Conservation (phyloP, 2,113 vertebrate species). For the Elanoides forficatus region DNA sequence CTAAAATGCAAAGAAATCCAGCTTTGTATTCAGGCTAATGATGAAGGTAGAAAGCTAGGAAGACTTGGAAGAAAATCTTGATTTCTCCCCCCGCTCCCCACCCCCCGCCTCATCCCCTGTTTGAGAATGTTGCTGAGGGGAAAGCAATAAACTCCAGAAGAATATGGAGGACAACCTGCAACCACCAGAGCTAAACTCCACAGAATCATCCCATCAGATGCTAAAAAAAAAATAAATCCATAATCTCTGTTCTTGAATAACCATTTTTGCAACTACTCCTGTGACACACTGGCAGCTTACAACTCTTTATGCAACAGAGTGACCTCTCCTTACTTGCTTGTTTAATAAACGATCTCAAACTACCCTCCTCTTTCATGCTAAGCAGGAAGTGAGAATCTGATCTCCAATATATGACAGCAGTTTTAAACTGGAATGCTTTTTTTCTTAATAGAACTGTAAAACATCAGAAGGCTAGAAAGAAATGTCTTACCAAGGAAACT, state of each 20-base stretch:
- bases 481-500: background rate
- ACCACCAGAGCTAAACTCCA: background rate
- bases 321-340: background rate
- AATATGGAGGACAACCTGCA: background rate
- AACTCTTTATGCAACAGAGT: background rate
- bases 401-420: background rate
- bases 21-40: background rate
- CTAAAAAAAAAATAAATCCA: background rate
- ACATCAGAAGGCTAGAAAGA: background rate
- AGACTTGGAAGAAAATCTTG: background rate
- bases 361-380: background rate
- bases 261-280: background rate
- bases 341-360: background rate
- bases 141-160: background rate
- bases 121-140: background rate
- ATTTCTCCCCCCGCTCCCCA: too few relatives aligned
- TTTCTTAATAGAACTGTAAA: background rate
- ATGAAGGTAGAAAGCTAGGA: background rate
- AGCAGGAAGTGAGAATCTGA: background rate
- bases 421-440: background rate
- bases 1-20: background rate
- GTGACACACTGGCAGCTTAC: background rate
- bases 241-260: background rate
- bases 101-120: background rate
- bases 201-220: background rate